A percentile compares a stretch with the other conserved stretches of the same genome.
phyloP scores from a whole-genome alignment of 1,140 invertebrate species.

The Aphis craccivora region DNA sequence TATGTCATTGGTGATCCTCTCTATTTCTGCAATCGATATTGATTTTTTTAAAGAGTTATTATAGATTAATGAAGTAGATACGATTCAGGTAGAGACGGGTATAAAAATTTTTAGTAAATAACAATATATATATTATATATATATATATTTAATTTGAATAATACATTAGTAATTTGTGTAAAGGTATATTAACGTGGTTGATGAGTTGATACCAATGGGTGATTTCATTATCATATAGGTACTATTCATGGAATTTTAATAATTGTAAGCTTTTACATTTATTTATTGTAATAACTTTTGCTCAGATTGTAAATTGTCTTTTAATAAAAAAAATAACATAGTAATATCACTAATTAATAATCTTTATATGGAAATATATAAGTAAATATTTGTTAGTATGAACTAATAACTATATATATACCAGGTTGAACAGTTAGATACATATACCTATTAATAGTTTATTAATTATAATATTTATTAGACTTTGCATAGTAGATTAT shows the following conservation, averaged over 20 bases:
- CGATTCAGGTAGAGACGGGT: background rate
- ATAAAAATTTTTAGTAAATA: background rate
- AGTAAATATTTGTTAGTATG: background rate
- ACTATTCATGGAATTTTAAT: background rate
- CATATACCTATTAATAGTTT: background rate
- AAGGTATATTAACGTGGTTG: too few species aligned
- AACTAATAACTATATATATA: background rate
- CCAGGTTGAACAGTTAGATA: background rate
- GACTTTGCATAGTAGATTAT: background rate
- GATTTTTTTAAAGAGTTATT: background rate
- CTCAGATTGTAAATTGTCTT: too few species aligned
- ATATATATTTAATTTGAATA: background rate
- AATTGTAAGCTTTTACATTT: background rate
- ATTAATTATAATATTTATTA: background rate
- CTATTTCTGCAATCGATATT: background rate
- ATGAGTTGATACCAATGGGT: background rate
- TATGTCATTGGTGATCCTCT: background rate
- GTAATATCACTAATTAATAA: background rate
- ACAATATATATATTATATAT: background rate
- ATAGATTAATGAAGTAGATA: background rate
- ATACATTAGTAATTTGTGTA: background rate
- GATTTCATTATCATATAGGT: background rate
- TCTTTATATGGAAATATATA: background rate
- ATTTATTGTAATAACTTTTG: too few species aligned
- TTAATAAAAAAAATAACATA: too few species aligned